Percentiles rank a stretch among this genome's conserved stretches.
phyloP scores from a whole-genome alignment of 2,797 vertebrate species.

The Danio choprae region DNA sequence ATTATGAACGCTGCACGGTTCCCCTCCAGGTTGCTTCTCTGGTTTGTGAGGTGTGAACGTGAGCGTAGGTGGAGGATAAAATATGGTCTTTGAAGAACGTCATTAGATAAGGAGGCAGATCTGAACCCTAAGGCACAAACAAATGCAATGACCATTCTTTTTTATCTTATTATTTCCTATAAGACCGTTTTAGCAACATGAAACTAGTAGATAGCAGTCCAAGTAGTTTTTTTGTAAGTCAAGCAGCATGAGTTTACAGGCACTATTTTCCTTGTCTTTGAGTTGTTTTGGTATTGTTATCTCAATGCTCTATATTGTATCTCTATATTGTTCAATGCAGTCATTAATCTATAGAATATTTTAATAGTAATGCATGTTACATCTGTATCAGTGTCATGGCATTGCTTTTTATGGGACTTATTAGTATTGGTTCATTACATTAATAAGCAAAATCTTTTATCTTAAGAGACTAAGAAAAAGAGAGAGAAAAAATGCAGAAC shows the following conservation, averaged over 20 bases:
- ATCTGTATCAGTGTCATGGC: not conserved
- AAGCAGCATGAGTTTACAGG: not conserved
- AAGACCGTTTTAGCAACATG: not conserved
- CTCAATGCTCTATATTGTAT: too few relatives aligned
- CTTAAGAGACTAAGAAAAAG: too few relatives aligned
- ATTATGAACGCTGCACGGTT: constrained; percentile 53
- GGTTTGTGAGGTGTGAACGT: constrained; percentile 60
- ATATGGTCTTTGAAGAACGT: constrained; percentile 20
- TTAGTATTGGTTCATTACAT: too few relatives aligned
- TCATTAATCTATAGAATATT: not conserved
- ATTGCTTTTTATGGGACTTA: too few relatives aligned
- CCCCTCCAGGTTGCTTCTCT: constrained; percentile 55
- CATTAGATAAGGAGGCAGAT: constrained; percentile 27
- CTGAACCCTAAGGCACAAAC: not conserved
- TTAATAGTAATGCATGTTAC: not conserved
- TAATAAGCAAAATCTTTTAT: too few relatives aligned
- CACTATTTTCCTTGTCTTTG: not conserved
- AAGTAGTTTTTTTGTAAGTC: too few relatives aligned
- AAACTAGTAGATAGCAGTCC: not conserved
- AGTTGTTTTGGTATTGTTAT: not conserved
- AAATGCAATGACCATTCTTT: not conserved
- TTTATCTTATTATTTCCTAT: not conserved
- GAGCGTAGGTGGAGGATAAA: constrained; percentile 23
- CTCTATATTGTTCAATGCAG: not conserved
- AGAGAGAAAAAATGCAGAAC: too few relatives aligned